These are phyloP conservation scores for Acanthosepion pharaonis DNA, from an alignment of 2,888 invertebrate genomes.

Conservation along the genomic window DNA sequence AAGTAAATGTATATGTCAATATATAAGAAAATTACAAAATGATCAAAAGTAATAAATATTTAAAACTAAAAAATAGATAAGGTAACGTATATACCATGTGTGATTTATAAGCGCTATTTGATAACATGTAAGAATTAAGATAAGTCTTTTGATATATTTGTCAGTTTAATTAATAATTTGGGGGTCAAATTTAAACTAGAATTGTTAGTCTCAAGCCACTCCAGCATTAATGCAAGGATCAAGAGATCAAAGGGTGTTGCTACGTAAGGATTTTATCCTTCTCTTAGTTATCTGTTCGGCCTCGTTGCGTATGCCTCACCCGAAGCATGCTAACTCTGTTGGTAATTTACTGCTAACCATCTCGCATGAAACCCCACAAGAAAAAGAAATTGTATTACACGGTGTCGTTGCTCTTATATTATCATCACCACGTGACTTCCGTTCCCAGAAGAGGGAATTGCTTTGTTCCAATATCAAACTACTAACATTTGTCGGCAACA, in stretches of 20 bases:
- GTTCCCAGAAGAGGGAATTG: conserved; percentile 24
- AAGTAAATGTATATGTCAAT: too few relatives aligned
- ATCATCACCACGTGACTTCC: background rate
- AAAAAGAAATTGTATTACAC: background rate
- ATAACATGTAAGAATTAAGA: too few relatives aligned
- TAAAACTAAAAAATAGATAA: too few relatives aligned
- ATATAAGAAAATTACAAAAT: too few relatives aligned
- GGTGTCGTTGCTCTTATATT: background rate
- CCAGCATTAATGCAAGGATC: background rate
- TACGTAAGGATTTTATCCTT: background rate
- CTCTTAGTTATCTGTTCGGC: background rate
- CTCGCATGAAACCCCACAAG: background rate
- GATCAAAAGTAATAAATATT: background rate
- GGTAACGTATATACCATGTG: too few relatives aligned
- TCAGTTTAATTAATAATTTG: background rate
- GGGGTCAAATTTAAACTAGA: background rate
- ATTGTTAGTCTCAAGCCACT: background rate
- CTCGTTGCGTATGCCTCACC: background rate
- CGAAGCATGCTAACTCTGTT: background rate
- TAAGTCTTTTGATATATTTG: background rate
- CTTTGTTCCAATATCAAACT: background rate
- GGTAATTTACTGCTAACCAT: background rate
- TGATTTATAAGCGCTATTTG: too few relatives aligned
- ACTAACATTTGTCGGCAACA: background rate
- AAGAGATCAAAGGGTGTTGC: background rate